Base-by-base conservation (phyloP, 1,140 invertebrate species). In the Drosophila sulfurigaster region DNA sequence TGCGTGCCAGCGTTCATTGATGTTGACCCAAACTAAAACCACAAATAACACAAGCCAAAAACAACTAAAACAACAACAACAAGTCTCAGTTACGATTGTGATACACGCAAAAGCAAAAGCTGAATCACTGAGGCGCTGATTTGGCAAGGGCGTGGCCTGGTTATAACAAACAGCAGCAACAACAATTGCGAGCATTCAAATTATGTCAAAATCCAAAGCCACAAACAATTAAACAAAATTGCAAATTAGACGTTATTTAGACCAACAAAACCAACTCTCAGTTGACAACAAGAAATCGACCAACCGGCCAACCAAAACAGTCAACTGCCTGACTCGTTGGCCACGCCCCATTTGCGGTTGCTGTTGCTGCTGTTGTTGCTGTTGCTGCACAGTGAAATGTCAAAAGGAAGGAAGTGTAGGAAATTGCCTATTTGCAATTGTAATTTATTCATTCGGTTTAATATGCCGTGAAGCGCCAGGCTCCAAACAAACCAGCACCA, bases 401-500 rank as follows among this genome's bases (percentile, higher is more conserved):
- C 74, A 70, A 88, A 79, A 79, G 80, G 81, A 89, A 89, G 85
- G 85, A 89, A 89, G 85, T 89, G 86, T 85, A 89, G 85, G 85
- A 89, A 89, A 89, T 89, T 89, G 85, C 85, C 85, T 89, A 89
- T 89, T 89, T 89, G 85, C 85, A 88, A 89, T 89, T 89, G 85
- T 89, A 89, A 89, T 89, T 89, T 89, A 89, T 89, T 89, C 85
- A 89, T 89, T 83, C 81, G 82, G 86, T 75, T 89, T 89, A 89
- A 89, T 89, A 89, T 71, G 86, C 85, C 85, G 81, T 89, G 85
- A 89, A 89, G 75, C 85, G 71, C 25, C 73, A 78, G 78, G 74
- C 79, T 70, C 57, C 49, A 56, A 75, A 54, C 35, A 43, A 64
- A 71, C 51, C 60, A 51, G 38, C 64, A 46, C 45, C 68, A 68